Percentiles rank a stretch among this genome's conserved stretches.
Evolutionary conservation across 2,113 vertebrate species (phyloP).

Genomic region (Istiophorus platypterus): DNA sequence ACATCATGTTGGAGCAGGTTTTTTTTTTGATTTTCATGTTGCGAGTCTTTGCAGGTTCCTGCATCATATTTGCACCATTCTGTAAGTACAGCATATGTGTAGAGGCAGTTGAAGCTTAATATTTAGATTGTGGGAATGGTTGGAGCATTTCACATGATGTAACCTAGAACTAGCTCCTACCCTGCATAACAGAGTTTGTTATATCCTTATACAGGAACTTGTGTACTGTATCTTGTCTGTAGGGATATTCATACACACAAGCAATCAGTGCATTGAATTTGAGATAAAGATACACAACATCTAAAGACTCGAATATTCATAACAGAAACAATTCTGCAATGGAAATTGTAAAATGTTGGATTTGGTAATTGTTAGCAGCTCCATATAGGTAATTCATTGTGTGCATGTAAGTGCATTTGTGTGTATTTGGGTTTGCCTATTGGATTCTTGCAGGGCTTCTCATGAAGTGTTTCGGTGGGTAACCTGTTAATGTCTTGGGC

Average conservation of each 20-base stretch:
- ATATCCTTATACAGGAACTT: not conserved
- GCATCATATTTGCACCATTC: constrained; percentile 55
- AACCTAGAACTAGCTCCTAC: not conserved
- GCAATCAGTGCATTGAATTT: too few relatives aligned
- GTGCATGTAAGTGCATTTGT: not conserved
- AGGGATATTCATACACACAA: not conserved
- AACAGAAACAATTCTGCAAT: not conserved
- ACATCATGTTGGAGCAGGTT: constrained; percentile 54
- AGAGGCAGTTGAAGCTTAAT: constrained; percentile 7
- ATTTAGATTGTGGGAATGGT: constrained; percentile 14
- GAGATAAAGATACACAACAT: not conserved
- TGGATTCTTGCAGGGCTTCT: not conserved
- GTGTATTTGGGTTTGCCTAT: not conserved
- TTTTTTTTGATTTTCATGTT: constrained; percentile 57
- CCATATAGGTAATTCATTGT: constrained; percentile 6
- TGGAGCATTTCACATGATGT: constrained; percentile 12
- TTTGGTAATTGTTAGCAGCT: not conserved
- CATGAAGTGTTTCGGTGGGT: not conserved
- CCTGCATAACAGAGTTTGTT: not conserved
- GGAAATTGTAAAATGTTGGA: not conserved
- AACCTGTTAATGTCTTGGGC: not conserved
- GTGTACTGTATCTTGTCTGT: not conserved
- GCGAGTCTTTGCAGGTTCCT: constrained; percentile 49
- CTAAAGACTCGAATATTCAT: not conserved
- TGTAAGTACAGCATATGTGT: not conserved